Percentiles rank a stretch among this genome's conserved stretches.
Evolutionary conservation across 2,113 vertebrate species (phyloP).

Genomic region (Crotalus viridis): DNA sequence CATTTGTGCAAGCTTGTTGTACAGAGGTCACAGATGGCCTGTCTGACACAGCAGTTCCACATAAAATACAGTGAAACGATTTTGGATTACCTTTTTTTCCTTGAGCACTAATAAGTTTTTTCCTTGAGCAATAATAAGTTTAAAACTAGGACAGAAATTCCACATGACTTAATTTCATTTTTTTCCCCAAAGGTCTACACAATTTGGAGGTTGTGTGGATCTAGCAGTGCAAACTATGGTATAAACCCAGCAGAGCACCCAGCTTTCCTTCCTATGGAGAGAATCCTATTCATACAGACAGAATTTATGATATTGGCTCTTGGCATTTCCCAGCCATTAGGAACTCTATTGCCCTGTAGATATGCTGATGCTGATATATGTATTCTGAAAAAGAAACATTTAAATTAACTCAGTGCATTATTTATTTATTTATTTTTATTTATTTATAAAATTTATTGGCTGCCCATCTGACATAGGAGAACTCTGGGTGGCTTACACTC

Average conservation of each 20-base stretch:
- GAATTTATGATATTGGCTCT: neutral
- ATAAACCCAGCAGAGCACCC: neutral
- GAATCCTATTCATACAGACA: neutral
- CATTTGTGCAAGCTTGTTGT: conserved; percentile 7
- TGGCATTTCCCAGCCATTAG: neutral
- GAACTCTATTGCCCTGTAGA: neutral
- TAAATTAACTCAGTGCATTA: neutral
- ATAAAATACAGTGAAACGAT: neutral
- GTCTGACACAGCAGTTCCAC: neutral
- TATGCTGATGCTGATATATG: neutral
- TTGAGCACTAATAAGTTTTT: neutral
- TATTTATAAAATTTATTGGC: neutral
- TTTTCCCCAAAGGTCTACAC: neutral
- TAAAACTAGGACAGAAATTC: neutral
- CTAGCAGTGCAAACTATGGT: neutral
- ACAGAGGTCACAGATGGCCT: neutral
- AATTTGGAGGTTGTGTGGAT: neutral
- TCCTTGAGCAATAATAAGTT: conserved; percentile 1
- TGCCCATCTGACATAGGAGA: neutral
- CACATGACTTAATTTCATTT: neutral
- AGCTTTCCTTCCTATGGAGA: neutral
- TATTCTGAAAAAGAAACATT: neutral
- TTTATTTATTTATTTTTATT: neutral
- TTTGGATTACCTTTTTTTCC: neutral
- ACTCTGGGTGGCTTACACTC: neutral